Evolutionary conservation across 2,888 invertebrate genomes (phyloP), one percentile per base, ranked within the genome.

Genomic region (Hydropsyche betteni): DNA sequence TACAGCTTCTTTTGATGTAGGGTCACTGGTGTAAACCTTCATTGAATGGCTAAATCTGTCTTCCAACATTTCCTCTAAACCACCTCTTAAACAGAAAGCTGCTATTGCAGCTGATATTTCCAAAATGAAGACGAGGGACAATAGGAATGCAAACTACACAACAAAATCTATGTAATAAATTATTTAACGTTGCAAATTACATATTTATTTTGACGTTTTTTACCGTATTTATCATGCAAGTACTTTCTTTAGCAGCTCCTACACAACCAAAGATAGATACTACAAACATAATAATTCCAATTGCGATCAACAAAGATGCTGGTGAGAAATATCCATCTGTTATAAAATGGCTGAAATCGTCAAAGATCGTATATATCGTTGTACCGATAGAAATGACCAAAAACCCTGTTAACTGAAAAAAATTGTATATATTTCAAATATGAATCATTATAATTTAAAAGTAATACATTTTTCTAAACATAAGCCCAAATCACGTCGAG

Each of bases 181-280:
- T 33, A 77, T 72, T 55, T 10, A 8, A 44, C 44, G 1, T 44
- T 8, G 44, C 6, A 10, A 34, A 51, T 50, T 12, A 69, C 38
- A 33, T n/a, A 50, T 8, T 51, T 69, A 74, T 8, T 52, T 64
- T 71, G 74, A 8, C 1, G 24, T 24, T 24, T 24, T 24, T 89
- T 85, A 94, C 94, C 82, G 93, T 90, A 83, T 95, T 93, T 69
- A 96, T 91, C 83, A 96, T 88, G 84, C 92, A 92, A 80, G 94
- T 93, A 84, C 94, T 95, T 84, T 97, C 97, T 81, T 90, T 91
- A 81, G 95, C 88, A 4, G 97, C 97, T 38, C 97, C 97, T 81
- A 95, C 93, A 85, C 97, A 97, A 72, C 97, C 98, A 81, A 97
- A 90, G 80, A 94, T 92, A 0, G 97, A 95, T 58, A 97, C 92